Conservation (phyloP, 2,888 invertebrate genomes). For the Lithophane ornitopus region DNA sequence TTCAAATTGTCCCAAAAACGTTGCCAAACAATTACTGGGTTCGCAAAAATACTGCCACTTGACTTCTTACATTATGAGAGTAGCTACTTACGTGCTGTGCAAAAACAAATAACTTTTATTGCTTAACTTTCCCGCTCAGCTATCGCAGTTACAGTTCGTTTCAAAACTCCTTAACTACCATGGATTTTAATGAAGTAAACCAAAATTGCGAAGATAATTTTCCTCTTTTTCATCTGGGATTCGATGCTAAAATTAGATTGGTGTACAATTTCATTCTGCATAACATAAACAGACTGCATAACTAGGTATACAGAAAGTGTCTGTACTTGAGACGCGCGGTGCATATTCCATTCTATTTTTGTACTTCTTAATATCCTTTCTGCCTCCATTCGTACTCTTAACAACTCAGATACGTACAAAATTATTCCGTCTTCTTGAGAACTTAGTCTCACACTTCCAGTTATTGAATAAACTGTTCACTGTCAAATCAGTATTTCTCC, state of each 20-base stretch:
- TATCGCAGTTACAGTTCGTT: conserved; percentile 55
- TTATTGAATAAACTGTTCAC: conserved; percentile 43
- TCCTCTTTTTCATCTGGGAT: conserved; percentile 19
- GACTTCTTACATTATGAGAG: conserved; percentile 57
- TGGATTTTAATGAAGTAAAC: conserved; percentile 49
- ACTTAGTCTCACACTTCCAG: conserved; percentile 23
- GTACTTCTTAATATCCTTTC: conserved; percentile 45
- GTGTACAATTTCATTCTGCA: conserved; percentile 43
- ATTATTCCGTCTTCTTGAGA: conserved; percentile 17
- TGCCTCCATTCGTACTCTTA: conserved; percentile 39
- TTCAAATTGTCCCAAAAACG: conserved; percentile 55
- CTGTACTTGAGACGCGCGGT: conserved; percentile 37
- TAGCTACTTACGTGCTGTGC: conserved; percentile 53
- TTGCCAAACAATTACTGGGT: conserved; percentile 51
- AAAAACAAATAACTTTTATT: conserved; percentile 67
- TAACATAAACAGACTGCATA: conserved; percentile 16
- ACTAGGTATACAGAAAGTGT: conserved; percentile 9
- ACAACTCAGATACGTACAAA: conserved; percentile 11
- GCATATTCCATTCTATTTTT: conserved; percentile 56
- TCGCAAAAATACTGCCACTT: conserved; percentile 59
- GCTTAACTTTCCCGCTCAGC: conserved; percentile 55
- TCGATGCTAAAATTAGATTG: conserved; percentile 41
- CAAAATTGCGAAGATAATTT: conserved; percentile 38
- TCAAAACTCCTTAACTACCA: conserved; percentile 50
- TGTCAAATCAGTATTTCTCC: conserved; percentile 26